Percentiles rank a stretch among this genome's conserved stretches.
These are phyloP conservation scores for Oenanthe melanoleuca DNA, from an alignment of 2,113 vertebrate species.

Conservation along the genomic window DNA sequence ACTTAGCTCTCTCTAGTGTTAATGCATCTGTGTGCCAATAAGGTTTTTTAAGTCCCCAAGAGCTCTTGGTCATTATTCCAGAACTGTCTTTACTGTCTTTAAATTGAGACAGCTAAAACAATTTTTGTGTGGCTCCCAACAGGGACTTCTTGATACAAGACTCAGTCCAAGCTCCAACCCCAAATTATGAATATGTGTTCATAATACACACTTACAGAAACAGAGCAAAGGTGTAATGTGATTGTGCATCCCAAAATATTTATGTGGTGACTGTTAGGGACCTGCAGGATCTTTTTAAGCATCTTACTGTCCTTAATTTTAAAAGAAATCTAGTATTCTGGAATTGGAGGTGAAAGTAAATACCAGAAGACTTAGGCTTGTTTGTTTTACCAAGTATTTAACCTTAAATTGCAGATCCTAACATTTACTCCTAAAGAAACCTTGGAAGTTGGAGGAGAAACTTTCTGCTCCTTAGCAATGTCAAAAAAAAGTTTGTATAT, in stretches of 20 bases:
- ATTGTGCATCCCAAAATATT: background rate
- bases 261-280: background rate
- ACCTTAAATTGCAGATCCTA: background rate
- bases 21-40: background rate
- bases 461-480: background rate
- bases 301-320: background rate
- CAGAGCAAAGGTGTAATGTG: background rate
- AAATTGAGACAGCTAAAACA: background rate
- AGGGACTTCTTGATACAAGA: background rate
- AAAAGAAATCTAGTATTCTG: background rate
- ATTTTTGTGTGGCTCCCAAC: background rate
- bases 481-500: background rate
- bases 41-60: background rate
- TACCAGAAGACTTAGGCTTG: background rate
- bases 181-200: background rate
- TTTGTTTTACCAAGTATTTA: background rate
- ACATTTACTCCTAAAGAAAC: background rate
- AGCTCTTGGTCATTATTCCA: background rate
- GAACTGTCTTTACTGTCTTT: background rate
- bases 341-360: background rate
- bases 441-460: background rate
- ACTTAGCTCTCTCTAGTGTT: background rate
- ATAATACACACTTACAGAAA: background rate
- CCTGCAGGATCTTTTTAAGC: background rate
- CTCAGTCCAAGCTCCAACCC: background rate